Base-by-base conservation (phyloP, 2,888 invertebrate genomes). In the Coremacera marginata region DNA sequence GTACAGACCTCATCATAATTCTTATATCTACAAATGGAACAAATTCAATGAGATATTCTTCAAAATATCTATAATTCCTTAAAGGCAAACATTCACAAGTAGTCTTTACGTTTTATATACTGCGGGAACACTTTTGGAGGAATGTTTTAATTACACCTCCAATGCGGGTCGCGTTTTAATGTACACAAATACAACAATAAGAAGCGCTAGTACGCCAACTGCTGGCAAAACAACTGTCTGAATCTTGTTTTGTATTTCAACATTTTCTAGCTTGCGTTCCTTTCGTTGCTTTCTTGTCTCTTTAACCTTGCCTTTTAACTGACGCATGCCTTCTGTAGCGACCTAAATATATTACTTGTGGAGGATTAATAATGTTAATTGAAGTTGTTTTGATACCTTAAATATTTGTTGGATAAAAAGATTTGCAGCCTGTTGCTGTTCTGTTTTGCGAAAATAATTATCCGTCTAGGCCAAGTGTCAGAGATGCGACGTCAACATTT, bases 271-370 rank as follows among this genome's bases (percentile, higher is more conserved):
- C 90, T 94, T 95, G 51, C 96, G 92, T 85, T 96, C 95, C 84
- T 94, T 94, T 87, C 95, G 95, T 89, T 96, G 96, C 87, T 93
- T 94, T 14, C 94, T 94, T 0, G 94, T 94, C 90, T 96, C 95
- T 90, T 96, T 96, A 65, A 93, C 93, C 86, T 93, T 93, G 70
- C 95, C 95, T 86, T 95, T 95, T 57, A 95, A 89, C 87, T 95
- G 95, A 82, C 95, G 92, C 95, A 96, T 96, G 62, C 3, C 62
- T 49, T 5, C 25, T 22, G 14, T n/a, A 8, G 9, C 11, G 51
- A 22, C 5, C 60, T 5, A 25, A 31, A 62, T 5, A 27, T 14
- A 5, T 37, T 7, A 37, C 1, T 37, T 37, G 37, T 37, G 4
- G 8, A 37, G 37, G 37, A 22, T 22, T 57, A 22, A 57, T 9